phyloP scores from a whole-genome alignment of 2,888 invertebrate species.

The Platycheirus rosarum region DNA sequence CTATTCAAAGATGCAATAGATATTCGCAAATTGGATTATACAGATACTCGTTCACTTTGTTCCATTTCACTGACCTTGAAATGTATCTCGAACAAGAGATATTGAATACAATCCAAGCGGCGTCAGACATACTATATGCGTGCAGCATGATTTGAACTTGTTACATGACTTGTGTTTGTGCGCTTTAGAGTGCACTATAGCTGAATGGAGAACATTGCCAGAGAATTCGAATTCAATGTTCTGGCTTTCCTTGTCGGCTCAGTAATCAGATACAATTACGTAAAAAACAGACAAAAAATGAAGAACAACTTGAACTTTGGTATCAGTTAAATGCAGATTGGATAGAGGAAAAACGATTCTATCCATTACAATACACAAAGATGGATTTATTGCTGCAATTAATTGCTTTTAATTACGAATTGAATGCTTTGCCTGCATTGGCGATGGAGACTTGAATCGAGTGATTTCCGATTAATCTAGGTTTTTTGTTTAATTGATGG shows the following conservation, averaged over 20 bases:
- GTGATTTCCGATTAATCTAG: conserved; percentile 13
- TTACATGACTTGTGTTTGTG: conserved; percentile 57
- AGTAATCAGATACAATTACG: conserved; percentile 68
- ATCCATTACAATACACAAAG: not conserved
- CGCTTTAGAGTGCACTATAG: conserved; percentile 9
- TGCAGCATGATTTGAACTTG: conserved; percentile 66
- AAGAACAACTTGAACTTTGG: conserved; percentile 56
- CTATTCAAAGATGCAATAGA: conserved; percentile 46
- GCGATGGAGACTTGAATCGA: not conserved
- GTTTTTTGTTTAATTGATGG: conserved; percentile 2
- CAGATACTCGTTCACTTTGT: conserved; percentile 67
- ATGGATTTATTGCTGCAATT: conserved; percentile 62
- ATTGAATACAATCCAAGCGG: not conserved
- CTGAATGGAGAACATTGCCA: conserved; percentile 11
- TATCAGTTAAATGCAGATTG: conserved; percentile 8
- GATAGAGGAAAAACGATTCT: conserved; percentile 30
- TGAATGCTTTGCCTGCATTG: not conserved
- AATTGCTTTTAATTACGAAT: conserved; percentile 70
- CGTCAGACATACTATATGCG: conserved; percentile 23
- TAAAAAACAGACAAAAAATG: conserved; percentile 41
- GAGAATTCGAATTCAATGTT: conserved; percentile 33
- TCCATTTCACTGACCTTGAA: conserved; percentile 73
- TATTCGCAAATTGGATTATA: conserved; percentile 45
- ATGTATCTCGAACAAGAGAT: conserved; percentile 3
- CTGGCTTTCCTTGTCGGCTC: conserved; percentile 61